A percentile compares a stretch with the other conserved stretches of the same genome.
phyloP scores from a whole-genome alignment of 2,888 invertebrate genomes.

The Microctonus brassicae region DNA sequence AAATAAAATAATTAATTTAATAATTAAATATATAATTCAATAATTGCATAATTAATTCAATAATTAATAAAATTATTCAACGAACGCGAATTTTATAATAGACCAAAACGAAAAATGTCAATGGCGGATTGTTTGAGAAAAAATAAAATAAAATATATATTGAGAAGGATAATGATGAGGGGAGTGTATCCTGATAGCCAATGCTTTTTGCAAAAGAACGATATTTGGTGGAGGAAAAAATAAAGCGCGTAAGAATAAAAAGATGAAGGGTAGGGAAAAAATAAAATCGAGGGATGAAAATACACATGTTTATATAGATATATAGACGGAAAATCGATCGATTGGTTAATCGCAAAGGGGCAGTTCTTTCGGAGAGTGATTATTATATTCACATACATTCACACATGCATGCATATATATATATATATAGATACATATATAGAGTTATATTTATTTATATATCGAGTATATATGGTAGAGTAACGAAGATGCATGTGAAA shows the following conservation, averaged over 20 bases:
- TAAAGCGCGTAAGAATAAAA: conserved; percentile 6
- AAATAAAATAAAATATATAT: conserved; percentile 16
- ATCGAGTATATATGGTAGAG: conserved; percentile 28
- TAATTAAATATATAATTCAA: no score
- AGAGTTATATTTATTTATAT: no score
- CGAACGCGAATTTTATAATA: no score
- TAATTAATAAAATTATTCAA: no score
- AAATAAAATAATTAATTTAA: no score
- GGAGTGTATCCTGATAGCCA: background rate
- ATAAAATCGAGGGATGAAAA: conserved; percentile 29
- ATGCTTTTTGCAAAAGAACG: background rate
- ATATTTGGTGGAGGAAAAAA: background rate
- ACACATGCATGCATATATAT: no score
- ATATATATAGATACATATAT: no score
- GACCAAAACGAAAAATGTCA: conserved; percentile 7
- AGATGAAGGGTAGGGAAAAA: conserved; percentile 24
- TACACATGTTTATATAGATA: background rate
- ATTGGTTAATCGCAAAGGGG: conserved; percentile 50
- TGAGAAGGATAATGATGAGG: background rate
- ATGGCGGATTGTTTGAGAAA: conserved; percentile 23
- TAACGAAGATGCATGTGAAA: conserved; percentile 6
- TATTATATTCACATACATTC: conserved; percentile 32
- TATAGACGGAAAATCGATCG: conserved; percentile 43
- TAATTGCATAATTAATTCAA: no score
- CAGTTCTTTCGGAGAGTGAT: conserved; percentile 38